Evolutionary conservation across 1,140 invertebrate species (phyloP), one percentile per base, ranked within the genome.

Genomic region (Oryzaephilus surinamensis): DNA sequence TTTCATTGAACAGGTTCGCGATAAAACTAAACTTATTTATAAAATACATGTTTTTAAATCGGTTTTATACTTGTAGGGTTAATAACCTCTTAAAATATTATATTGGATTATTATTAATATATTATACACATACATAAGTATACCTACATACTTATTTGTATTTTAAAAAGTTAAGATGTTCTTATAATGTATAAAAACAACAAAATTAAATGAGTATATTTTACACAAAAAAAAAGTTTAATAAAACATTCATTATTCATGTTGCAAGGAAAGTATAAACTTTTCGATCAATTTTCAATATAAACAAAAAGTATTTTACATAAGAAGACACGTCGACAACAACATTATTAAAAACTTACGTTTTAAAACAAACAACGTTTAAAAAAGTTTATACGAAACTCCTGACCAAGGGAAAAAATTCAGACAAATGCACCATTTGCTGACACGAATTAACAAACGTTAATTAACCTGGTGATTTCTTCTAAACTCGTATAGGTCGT

Each of bases 241-340:
- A 38, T 38, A 28, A 26, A 18, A 13, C 36, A 12, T 38, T 38
- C 30, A 38, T 30, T 38, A 38, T 38, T 38, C 36, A 38, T 38
- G 17, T 20, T 24, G 11, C 11, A 24, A 24, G 23, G 27, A 38
- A 38, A 38, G 36, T 38, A 30, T 8, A 20, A 38, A 28, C 36
- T 26, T 24, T 20, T 21, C 21, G 36, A 38, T 38, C 36, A 38
- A 38, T 38, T 38, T 38, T 38, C 36, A 38, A 38, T 38, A 38
- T 27, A 38, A 38, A 38, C 30, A 38, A 30, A 38, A 38, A 27
- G 36, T 38, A 26, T 26, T 38, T 38, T 38, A 28, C 27, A 38
- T 38, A 31, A 18, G n/a, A 18, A 20, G 11, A 17, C 24, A 24
- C 23, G 5, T 17, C 2, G 27, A 38, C 29, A 38, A 38, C 27